Percentiles rank a stretch among this genome's conserved stretches.
phyloP scores from a whole-genome alignment of 2,113 vertebrate genomes.

The Neodontobutis hainanensis region DNA sequence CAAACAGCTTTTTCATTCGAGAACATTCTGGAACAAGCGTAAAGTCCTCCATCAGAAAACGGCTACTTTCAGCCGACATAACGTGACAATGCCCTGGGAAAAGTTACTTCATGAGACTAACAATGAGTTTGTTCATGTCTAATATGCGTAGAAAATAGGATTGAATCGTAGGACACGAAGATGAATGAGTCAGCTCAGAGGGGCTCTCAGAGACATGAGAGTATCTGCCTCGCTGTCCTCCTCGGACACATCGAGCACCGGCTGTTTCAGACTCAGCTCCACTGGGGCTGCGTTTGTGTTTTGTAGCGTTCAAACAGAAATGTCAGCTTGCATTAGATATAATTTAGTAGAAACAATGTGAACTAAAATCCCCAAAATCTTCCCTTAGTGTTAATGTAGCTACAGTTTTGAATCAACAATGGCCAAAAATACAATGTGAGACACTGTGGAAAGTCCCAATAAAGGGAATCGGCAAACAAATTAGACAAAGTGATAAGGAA shows the following conservation, averaged over 20 bases:
- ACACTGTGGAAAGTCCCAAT: conserved; percentile 53
- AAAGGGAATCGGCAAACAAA: conserved; percentile 45
- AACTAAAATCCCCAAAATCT: conserved; percentile 38
- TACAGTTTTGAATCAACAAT: background rate
- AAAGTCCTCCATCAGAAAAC: conserved; percentile 13
- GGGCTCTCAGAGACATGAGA: conserved; percentile 22
- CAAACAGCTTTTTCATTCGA: conserved; percentile 45
- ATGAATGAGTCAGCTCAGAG: conserved; percentile 27
- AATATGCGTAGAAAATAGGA: conserved; percentile 22
- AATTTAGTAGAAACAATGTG: conserved; percentile 4
- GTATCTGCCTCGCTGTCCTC: too few relatives aligned
- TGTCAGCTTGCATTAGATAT: too few relatives aligned
- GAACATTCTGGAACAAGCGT: conserved; percentile 30
- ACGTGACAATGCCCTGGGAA: conserved; percentile 33
- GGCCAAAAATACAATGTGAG: conserved; percentile 11
- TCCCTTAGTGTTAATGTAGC: conserved; percentile 29
- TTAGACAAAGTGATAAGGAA: conserved; percentile 38
- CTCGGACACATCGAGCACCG: conserved; percentile 8
- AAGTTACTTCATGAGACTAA: conserved; percentile 40
- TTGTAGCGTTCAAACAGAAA: too few relatives aligned
- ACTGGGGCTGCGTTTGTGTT: too few relatives aligned
- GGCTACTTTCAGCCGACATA: conserved; percentile 44
- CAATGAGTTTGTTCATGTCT: conserved; percentile 46
- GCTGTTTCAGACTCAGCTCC: too few relatives aligned
- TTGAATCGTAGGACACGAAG: conserved; percentile 47